A percentile compares a stretch with the other conserved stretches of the same genome.
phyloP scores from a whole-genome alignment of 1,140 invertebrate species.

The Tribolium castaneum region DNA sequence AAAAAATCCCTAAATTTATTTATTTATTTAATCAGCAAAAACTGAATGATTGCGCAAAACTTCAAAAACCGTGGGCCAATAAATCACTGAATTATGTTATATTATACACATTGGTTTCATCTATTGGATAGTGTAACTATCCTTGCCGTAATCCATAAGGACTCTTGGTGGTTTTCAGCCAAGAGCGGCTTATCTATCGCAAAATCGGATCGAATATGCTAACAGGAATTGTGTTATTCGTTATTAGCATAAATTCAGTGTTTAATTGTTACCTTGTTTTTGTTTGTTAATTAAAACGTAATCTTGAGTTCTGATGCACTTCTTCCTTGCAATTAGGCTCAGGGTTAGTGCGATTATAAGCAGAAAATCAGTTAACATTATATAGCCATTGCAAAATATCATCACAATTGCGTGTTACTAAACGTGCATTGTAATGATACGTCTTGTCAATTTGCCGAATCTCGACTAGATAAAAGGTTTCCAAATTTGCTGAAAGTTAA shows the following conservation, averaged over 20 bases:
- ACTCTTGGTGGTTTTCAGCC: too few species aligned
- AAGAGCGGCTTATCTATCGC: too few species aligned
- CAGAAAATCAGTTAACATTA: conserved; percentile 2
- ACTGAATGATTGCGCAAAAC: too few species aligned
- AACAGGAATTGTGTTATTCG: neutral
- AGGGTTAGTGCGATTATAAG: conserved; percentile 6
- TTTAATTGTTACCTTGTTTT: conserved; percentile 4
- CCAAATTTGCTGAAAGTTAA: neutral
- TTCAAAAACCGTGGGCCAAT: too few species aligned
- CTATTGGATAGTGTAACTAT: too few species aligned
- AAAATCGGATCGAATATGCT: too few species aligned
- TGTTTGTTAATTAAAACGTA: conserved; percentile 9
- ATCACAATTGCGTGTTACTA: neutral
- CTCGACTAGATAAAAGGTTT: too few species aligned
- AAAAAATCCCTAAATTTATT: too few species aligned
- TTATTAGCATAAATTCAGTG: neutral
- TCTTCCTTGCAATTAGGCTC: conserved; percentile 9
- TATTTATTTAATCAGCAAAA: too few species aligned
- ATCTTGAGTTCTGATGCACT: conserved; percentile 1
- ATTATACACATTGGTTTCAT: too few species aligned
- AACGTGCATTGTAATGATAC: neutral
- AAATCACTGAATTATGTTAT: too few species aligned
- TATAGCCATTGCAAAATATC: neutral
- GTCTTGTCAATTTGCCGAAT: neutral
- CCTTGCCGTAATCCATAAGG: too few species aligned